These are phyloP conservation scores for Amphibalanus amphitrite DNA, from an alignment of 1,140 invertebrate genomes.

Conservation along the genomic window DNA sequence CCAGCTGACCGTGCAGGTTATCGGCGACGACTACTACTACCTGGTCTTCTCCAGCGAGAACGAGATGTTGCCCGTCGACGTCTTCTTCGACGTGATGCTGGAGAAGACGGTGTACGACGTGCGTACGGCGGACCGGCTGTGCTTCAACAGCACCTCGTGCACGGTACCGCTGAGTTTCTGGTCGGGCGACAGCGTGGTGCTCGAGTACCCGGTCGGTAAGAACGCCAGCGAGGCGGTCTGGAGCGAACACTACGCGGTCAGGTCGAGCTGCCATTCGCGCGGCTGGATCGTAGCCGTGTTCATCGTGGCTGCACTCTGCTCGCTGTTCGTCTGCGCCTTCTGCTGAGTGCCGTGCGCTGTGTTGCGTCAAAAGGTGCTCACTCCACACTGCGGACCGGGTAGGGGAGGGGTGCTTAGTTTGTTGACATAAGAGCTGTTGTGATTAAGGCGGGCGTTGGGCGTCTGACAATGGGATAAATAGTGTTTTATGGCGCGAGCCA, in stretches of 20 bases:
- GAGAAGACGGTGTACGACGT: conserved; percentile 49
- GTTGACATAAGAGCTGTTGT: no score
- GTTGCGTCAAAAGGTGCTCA: no score
- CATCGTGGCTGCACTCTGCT: neutral
- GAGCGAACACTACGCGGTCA: conserved; percentile 15
- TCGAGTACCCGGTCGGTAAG: conserved; percentile 18
- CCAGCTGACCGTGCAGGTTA: conserved; percentile 32
- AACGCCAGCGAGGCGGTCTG: conserved; percentile 23
- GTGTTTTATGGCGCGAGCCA: no score
- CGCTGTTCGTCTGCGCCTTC: neutral
- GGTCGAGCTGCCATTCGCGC: neutral
- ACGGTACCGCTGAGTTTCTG: conserved; percentile 45
- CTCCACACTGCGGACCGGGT: no score
- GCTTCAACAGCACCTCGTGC: conserved; percentile 40
- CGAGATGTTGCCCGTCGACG: conserved; percentile 32
- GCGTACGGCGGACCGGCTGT: conserved; percentile 26
- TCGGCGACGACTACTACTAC: conserved; percentile 56
- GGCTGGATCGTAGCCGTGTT: neutral
- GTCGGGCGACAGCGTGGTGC: conserved; percentile 39
- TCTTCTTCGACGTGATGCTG: conserved; percentile 41
- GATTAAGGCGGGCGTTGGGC: no score
- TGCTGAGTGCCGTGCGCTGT: neutral
- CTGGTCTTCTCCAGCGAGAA: conserved; percentile 67
- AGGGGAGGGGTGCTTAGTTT: no score
- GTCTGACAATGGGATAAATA: no score